Percentiles rank a stretch among this genome's conserved stretches.
phyloP scores from a whole-genome alignment of 2,797 vertebrate species.

The Chaetophractus vellerosus region DNA sequence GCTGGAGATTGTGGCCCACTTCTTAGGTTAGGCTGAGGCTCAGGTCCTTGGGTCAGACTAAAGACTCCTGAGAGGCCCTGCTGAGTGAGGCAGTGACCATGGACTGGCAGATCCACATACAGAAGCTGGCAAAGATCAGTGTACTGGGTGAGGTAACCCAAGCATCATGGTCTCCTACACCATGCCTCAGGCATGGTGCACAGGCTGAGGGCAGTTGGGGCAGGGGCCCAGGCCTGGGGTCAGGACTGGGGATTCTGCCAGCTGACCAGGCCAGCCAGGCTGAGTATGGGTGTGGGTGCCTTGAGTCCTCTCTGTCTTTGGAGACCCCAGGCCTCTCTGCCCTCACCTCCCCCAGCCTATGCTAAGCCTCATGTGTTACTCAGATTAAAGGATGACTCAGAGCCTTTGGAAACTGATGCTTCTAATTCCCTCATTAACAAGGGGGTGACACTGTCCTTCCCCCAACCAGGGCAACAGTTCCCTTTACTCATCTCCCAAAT shows the following conservation, averaged over 20 bases:
- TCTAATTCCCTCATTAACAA: slow-evolving; percentile 64
- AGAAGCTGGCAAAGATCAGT: slow-evolving; percentile 70
- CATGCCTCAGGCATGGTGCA: slow-evolving; percentile 82
- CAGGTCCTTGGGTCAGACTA: slow-evolving; percentile 48
- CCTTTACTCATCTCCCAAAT: slow-evolving; percentile 61
- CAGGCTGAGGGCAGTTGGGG: slow-evolving; percentile 76
- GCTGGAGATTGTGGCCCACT: slow-evolving; percentile 60
- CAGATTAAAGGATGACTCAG: slow-evolving; percentile 80
- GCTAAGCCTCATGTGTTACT: slow-evolving; percentile 76
- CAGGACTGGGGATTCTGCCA: slow-evolving; percentile 63
- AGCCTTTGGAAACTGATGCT: slow-evolving; percentile 72
- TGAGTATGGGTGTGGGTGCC: slow-evolving; percentile 68
- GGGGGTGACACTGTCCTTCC: slow-evolving; percentile 59
- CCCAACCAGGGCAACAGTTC: slow-evolving; percentile 61
- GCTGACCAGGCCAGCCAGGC: slow-evolving; percentile 54
- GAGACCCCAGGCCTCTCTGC: slow-evolving; percentile 66
- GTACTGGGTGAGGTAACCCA: slow-evolving; percentile 83
- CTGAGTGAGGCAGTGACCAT: slow-evolving; percentile 54
- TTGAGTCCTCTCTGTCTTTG: slow-evolving; percentile 52
- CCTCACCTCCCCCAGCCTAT: background rate
- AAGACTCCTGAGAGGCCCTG: slow-evolving; percentile 63
- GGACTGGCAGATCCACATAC: slow-evolving; percentile 73
- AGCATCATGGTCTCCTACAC: slow-evolving; percentile 74
- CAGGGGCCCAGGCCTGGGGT: slow-evolving; percentile 56
- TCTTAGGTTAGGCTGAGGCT: slow-evolving; percentile 52